Conservation (phyloP, 2,888 invertebrate species). For the Chaitophorus viminalis region DNA sequence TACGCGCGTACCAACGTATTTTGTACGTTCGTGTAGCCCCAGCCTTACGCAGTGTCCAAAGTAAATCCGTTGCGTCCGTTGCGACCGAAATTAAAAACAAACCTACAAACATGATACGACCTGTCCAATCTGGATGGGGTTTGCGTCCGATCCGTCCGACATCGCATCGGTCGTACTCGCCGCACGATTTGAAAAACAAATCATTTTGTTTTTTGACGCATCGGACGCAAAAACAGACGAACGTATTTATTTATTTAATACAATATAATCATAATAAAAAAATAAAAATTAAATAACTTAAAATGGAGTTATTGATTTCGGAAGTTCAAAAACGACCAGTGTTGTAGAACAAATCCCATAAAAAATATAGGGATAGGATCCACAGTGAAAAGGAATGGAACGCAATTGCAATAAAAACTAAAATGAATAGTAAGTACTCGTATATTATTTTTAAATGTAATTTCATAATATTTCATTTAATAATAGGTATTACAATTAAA, state of each 20-base stretch:
- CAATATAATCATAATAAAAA: not conserved
- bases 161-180: not conserved
- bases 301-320: constrained; percentile 26
- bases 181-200: constrained; percentile 30
- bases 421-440: constrained; percentile 34
- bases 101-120: constrained; percentile 6
- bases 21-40: too few species aligned
- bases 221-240: constrained; percentile 9
- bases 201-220: constrained; percentile 26
- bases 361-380: constrained; percentile 29
- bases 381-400: constrained; percentile 12
- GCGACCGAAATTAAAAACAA: constrained; percentile 22
- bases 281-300: too few species aligned
- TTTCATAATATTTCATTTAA: constrained; percentile 8
- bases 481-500: not conserved
- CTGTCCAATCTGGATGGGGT: constrained; percentile 14
- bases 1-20: too few species aligned
- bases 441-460: constrained; percentile 18
- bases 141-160: constrained; percentile 15
- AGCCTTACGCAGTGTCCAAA: too few species aligned
- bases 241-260: not conserved
- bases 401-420: constrained; percentile 19
- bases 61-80: not conserved
- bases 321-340: constrained; percentile 11
- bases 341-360: constrained; percentile 14